These are phyloP conservation scores for Cairina moschata DNA, from an alignment of 2,113 vertebrate genomes.

Conservation along the genomic window DNA sequence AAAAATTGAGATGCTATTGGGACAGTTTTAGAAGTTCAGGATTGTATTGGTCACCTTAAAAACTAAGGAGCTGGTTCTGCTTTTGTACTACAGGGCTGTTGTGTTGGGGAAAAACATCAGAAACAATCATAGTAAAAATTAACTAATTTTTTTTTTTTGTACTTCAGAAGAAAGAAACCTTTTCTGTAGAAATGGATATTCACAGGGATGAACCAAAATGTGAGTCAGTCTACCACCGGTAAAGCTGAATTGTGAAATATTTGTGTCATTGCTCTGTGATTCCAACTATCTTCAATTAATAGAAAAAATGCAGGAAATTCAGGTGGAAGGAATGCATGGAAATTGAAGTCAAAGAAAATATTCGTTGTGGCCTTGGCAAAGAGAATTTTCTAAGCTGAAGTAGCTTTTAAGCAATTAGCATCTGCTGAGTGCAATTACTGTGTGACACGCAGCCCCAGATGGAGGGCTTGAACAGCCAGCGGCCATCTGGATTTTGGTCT, in stretches of 20 bases:
- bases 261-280: slow-evolving; percentile 42
- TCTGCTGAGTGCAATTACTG: slow-evolving; percentile 12
- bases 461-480: background rate
- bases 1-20: accelerated
- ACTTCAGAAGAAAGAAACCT: background rate
- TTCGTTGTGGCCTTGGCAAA: background rate
- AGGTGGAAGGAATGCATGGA: slow-evolving; percentile 62
- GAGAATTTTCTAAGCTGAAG: slow-evolving; percentile 19
- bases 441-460: slow-evolving; percentile 29
- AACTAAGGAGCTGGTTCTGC: background rate
- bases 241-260: slow-evolving; percentile 30
- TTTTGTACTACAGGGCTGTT: background rate
- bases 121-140: background rate
- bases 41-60: background rate
- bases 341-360: slow-evolving; percentile 55
- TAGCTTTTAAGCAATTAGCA: slow-evolving; percentile 43
- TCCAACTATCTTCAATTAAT: slow-evolving; percentile 52
- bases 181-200: background rate
- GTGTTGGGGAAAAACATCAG: background rate
- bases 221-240: slow-evolving; percentile 6
- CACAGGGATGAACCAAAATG: background rate
- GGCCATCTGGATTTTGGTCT: slow-evolving; percentile 30
- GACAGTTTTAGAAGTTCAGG: background rate
- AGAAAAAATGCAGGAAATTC: slow-evolving; percentile 46
- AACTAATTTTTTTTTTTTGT: background rate